Evolutionary conservation across 2,888 invertebrate genomes (phyloP).

Genomic region (Heliconius ethilla): DNA sequence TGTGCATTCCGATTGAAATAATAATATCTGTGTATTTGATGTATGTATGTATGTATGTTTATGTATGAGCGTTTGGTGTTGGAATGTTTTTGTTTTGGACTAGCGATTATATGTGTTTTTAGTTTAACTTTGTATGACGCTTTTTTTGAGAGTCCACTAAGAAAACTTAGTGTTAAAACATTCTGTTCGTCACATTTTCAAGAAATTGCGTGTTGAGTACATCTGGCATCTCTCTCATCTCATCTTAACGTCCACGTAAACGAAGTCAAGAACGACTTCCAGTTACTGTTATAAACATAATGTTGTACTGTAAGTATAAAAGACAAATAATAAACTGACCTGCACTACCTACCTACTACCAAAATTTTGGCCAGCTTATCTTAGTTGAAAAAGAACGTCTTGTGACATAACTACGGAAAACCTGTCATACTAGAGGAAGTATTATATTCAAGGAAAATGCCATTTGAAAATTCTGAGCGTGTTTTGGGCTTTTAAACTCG

Average conservation of each 20-base stretch:
- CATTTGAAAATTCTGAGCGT: conserved; percentile 49
- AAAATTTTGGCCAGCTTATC: conserved; percentile 20
- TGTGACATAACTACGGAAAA: conserved; percentile 39
- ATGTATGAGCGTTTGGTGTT: conserved; percentile 4
- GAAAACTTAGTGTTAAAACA: too few species aligned
- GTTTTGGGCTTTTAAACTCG: conserved; percentile 51
- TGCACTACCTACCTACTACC: not conserved
- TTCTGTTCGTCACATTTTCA: too few species aligned
- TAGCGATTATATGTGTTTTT: not conserved
- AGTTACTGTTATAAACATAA: too few species aligned
- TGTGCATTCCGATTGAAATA: conserved; percentile 36
- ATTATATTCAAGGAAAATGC: conserved; percentile 47
- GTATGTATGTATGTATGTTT: not conserved
- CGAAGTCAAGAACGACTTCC: too few species aligned
- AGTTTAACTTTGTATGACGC: too few species aligned
- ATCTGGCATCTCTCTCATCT: too few species aligned
- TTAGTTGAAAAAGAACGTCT: conserved; percentile 22
- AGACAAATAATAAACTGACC: not conserved
- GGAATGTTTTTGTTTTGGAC: conserved; percentile 1
- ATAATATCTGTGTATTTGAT: conserved; percentile 33
- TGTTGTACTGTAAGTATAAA: not conserved
- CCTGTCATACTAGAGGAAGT: conserved; percentile 46
- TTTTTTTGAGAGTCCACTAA: too few species aligned
- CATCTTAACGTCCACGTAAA: too few species aligned
- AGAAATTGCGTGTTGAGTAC: not conserved